Conservation (phyloP, 2,888 invertebrate genomes). For the Phorcus lineatus region DNA sequence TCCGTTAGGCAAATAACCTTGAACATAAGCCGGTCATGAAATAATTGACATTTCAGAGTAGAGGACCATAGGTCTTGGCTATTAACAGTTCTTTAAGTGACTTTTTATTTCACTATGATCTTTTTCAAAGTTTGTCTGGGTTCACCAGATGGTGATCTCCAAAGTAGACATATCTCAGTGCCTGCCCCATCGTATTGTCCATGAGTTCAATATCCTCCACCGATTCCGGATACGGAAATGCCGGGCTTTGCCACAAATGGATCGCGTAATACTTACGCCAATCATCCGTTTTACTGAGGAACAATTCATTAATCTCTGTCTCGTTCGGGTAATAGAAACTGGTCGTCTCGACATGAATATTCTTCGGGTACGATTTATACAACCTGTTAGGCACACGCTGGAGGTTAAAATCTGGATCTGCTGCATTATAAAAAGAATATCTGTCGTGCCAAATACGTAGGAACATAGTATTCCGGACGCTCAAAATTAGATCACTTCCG, state of each 20-base stretch:
- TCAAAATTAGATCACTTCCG: slow-evolving; percentile 27
- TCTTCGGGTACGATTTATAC: neutral
- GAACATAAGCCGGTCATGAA: no score
- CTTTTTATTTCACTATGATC: no score
- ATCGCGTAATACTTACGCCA: slow-evolving; percentile 24
- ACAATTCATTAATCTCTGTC: slow-evolving; percentile 9
- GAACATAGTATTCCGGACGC: slow-evolving; percentile 1
- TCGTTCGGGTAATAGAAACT: slow-evolving; percentile 17
- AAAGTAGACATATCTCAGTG: slow-evolving; percentile 23
- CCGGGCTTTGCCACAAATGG: slow-evolving; percentile 10
- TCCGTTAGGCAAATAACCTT: no score
- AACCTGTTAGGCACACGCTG: neutral
- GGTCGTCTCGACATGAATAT: slow-evolving; percentile 24
- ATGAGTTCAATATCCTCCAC: neutral
- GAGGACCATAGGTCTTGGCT: no score
- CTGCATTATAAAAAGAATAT: slow-evolving; percentile 4
- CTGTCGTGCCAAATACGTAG: slow-evolving; percentile 25
- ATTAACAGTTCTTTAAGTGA: no score
- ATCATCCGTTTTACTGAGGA: neutral
- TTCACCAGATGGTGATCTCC: neutral
- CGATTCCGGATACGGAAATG: neutral
- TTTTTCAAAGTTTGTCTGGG: no score
- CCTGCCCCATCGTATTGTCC: slow-evolving; percentile 23
- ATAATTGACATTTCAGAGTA: no score
- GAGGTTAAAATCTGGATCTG: neutral